phyloP scores from a whole-genome alignment of 2,797 vertebrate species.

The Galagoides demidoff region DNA sequence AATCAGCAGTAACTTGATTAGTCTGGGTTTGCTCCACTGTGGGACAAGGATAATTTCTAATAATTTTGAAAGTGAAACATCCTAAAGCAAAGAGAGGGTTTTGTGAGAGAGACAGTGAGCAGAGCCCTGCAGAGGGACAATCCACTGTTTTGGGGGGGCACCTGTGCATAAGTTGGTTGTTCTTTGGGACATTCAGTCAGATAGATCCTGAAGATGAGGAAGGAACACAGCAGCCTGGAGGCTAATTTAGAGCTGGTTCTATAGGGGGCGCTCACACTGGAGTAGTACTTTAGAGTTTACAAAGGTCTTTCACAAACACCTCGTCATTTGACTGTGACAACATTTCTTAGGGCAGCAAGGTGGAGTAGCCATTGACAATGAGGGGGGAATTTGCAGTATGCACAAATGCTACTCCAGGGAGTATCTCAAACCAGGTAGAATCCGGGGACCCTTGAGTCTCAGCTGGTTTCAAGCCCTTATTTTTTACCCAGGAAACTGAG shows the following conservation, averaged over 20 bases:
- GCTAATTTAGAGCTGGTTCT: neutral
- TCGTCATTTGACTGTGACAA: neutral
- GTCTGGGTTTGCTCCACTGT: neutral
- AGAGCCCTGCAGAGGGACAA: neutral
- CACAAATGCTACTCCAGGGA: neutral
- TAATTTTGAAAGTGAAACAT: conserved; percentile 44
- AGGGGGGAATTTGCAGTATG: neutral
- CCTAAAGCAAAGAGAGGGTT: neutral
- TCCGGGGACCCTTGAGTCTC: neutral
- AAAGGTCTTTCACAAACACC: neutral
- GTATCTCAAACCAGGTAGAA: neutral
- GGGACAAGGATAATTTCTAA: neutral
- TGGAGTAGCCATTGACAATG: neutral
- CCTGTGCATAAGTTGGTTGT: no score
- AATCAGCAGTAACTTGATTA: conserved; percentile 20
- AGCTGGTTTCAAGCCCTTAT: neutral
- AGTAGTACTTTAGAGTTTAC: neutral
- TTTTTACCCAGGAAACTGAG: neutral
- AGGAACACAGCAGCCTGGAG: neutral
- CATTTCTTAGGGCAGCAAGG: neutral
- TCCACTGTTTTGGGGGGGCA: neutral
- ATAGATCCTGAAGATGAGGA: neutral
- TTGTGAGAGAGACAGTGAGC: neutral
- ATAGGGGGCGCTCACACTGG: neutral
- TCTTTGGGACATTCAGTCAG: neutral